Evolutionary conservation across 2,888 invertebrate genomes (phyloP), one percentile per base, ranked within the genome.

Genomic region (Norana najaformis): DNA sequence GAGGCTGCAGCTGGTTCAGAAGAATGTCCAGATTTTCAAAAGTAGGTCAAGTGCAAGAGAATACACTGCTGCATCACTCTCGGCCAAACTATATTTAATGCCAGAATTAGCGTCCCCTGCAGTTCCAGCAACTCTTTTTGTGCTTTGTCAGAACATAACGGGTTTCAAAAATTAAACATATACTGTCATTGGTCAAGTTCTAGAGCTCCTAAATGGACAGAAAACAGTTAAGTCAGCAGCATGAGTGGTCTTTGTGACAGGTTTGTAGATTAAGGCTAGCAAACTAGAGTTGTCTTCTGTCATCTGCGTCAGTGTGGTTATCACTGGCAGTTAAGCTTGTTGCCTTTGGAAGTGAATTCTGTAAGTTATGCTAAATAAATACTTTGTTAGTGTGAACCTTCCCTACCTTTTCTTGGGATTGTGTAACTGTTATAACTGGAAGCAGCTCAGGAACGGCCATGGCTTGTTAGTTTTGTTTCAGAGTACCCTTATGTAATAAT

Each of bases 21-120:
- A 98, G 89, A 98, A 98, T 95, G 97, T 97, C 0, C 97, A 98
- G 91, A 97, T 98, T 88, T 96, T 98, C 92, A 97, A 97, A 95
- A 95, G 94, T 88, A 39, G 20, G 88, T 88, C 16, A n/a, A 11
- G 5, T 85, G 85, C 18, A 37, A 16, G 35, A 37, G 30, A 16
- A 35, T 37, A 2, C 13, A 69, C 23, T 69, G 82, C 20, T 69
- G 82, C 82, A 23, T 53, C n/a, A 69, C 8, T 11, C 30, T 69
- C 8, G n/a, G 30, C 69, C 69, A 69, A 69, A n/a, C 8, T n/a
- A 69, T 2, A 69, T 20, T 47, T 47, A 23, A 6, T 47, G 20
- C 30, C 69, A 88, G 36, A 37, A 88, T 88, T 88, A 88, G 88
- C 13, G 30, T 88, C 16, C 36, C 38, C 20, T 88, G 23, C 8